A percentile compares a stretch with the other conserved stretches of the same genome.
phyloP scores from a whole-genome alignment of 2,113 vertebrate species.

The Nerophis ophidion region DNA sequence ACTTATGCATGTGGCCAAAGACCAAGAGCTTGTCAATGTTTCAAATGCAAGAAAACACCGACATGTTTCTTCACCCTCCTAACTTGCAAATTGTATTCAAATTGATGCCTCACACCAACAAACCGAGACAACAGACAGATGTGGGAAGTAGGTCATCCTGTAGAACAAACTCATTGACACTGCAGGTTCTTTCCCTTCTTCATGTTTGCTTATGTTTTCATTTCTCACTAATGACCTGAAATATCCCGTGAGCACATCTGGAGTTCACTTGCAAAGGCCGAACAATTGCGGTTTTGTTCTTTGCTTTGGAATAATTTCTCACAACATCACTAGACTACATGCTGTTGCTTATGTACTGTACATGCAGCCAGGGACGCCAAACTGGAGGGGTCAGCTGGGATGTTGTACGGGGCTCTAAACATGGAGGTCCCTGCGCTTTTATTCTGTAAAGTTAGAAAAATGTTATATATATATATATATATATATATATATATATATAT shows the following conservation, averaged over 20 bases:
- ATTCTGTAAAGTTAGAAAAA: too few species aligned
- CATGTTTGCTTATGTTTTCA: conserved; percentile 33
- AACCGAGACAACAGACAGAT: conserved; percentile 48
- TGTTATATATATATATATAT: too few species aligned
- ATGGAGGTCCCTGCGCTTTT: too few species aligned
- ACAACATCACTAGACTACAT: conserved; percentile 46
- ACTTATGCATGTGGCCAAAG: background rate
- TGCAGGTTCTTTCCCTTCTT: conserved; percentile 23
- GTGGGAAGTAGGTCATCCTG: conserved; percentile 58
- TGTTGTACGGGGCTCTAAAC: too few species aligned
- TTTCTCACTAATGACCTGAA: conserved; percentile 38
- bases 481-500: too few species aligned
- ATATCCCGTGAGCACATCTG: conserved; percentile 62
- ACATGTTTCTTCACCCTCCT: conserved; percentile 18
- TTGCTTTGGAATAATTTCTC: conserved; percentile 63
- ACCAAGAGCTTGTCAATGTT: conserved; percentile 17
- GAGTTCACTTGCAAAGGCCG: conserved; percentile 44
- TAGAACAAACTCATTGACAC: conserved; percentile 50
- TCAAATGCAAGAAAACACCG: background rate
- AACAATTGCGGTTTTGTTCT: conserved; percentile 45
- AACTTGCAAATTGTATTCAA: conserved; percentile 28
- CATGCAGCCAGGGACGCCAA: background rate
- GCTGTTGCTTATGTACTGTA: conserved; percentile 30
- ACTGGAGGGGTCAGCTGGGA: too few species aligned
- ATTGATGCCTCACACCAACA: conserved; percentile 13